phyloP scores from a whole-genome alignment of 2,797 vertebrate species.

The Squalus acanthias region DNA sequence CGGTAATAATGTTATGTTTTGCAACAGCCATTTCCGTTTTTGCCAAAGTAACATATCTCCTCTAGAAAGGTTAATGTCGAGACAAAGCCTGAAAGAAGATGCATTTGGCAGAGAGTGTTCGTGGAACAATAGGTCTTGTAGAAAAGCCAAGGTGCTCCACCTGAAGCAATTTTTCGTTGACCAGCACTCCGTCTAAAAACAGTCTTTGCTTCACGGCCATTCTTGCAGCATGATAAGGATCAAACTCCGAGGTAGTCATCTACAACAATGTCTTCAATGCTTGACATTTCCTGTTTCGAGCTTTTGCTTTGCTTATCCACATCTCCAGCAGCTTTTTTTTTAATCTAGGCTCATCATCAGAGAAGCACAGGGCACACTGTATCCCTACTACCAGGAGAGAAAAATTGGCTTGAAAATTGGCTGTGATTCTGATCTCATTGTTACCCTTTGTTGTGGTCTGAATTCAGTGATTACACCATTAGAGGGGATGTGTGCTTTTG shows the following conservation, averaged over 20 bases:
- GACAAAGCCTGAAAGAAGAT: slow-evolving; percentile 33
- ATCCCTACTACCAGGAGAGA: slow-evolving; percentile 27
- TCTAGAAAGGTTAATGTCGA: slow-evolving; percentile 13
- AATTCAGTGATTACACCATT: not conserved
- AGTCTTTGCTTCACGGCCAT: not conserved
- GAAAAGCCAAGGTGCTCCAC: slow-evolving; percentile 29
- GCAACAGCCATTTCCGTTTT: not conserved
- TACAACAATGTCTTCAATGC: slow-evolving; percentile 35
- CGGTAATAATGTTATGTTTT: not conserved
- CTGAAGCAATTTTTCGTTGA: slow-evolving; percentile 33
- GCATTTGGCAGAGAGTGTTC: not conserved
- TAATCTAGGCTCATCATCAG: slow-evolving; percentile 21
- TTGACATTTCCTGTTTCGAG: slow-evolving; percentile 35
- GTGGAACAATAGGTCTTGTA: slow-evolving; percentile 25
- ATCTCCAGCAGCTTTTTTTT: slow-evolving; percentile 22
- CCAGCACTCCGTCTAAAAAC: slow-evolving; percentile 17
- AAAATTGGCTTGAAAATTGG: slow-evolving; percentile 35
- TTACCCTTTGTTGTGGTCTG: slow-evolving; percentile 39
- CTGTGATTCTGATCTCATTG: slow-evolving; percentile 24
- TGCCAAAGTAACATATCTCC: not conserved
- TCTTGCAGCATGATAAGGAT: slow-evolving; percentile 34
- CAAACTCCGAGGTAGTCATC: slow-evolving; percentile 29
- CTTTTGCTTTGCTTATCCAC: slow-evolving; percentile 31
- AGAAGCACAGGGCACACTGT: not conserved
- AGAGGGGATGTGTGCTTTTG: slow-evolving; percentile 34